Conservation (phyloP, 2,888 invertebrate genomes). For the Uropetala carovei region DNA sequence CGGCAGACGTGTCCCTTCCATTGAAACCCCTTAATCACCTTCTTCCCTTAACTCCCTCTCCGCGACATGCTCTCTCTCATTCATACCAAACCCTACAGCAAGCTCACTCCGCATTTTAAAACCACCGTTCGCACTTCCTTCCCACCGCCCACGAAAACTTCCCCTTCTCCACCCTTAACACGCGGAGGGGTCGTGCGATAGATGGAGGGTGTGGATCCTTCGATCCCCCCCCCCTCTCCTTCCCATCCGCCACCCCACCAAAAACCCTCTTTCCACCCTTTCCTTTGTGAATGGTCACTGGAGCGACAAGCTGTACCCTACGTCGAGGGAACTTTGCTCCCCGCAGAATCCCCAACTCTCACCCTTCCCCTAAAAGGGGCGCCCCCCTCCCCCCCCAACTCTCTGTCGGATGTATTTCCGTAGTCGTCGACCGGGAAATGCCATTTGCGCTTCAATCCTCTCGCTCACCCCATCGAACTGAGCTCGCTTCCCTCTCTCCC, state of each 20-base stretch:
- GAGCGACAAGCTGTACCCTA: conserved; percentile 21
- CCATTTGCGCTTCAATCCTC: conserved; percentile 60
- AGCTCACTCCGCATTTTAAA: conserved; percentile 49
- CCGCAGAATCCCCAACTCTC: conserved; percentile 16
- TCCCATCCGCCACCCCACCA: not conserved
- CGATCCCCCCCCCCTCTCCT: not conserved
- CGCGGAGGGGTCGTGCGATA: too few relatives aligned
- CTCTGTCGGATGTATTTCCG: conserved; percentile 56
- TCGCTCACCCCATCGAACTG: not conserved
- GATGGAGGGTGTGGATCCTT: too few relatives aligned
- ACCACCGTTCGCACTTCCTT: conserved; percentile 59
- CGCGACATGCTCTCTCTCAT: conserved; percentile 31
- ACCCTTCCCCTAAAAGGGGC: not conserved
- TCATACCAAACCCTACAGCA: conserved; percentile 36
- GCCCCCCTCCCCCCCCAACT: not conserved
- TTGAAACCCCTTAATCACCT: conserved; percentile 52
- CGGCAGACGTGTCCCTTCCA: not conserved
- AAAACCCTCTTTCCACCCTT: not conserved
- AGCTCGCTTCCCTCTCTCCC: not conserved
- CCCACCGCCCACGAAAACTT: not conserved
- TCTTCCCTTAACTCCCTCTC: not conserved
- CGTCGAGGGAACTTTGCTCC: conserved; percentile 21
- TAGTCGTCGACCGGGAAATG: conserved; percentile 61
- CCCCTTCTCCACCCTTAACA: not conserved
- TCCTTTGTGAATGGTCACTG: conserved; percentile 64